These are phyloP conservation scores for Malurus melanocephalus DNA, from an alignment of 2,113 vertebrate species.

Conservation along the genomic window DNA sequence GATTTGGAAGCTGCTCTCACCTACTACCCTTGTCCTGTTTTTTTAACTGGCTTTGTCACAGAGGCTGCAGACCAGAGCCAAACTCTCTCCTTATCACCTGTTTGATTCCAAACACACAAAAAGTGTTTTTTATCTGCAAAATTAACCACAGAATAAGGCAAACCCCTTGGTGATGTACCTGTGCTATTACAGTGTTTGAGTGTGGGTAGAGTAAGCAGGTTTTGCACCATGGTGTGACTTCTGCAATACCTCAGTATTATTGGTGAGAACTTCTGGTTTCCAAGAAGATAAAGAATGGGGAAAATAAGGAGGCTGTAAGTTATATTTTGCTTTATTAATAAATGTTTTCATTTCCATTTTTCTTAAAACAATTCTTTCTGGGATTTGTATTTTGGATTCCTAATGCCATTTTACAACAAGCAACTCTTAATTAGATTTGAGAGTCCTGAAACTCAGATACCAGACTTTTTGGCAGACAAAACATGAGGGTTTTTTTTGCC, in stretches of 20 bases:
- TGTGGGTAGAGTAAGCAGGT: background rate
- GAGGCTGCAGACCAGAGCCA: background rate
- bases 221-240: background rate
- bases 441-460: background rate
- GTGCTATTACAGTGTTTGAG: background rate
- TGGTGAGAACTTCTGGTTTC: background rate
- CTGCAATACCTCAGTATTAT: background rate
- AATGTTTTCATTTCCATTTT: background rate
- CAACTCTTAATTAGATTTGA: background rate
- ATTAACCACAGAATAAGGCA: background rate
- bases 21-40: background rate
- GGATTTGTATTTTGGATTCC: background rate
- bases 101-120: background rate
- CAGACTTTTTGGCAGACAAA: background rate
- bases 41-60: background rate
- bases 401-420: background rate
- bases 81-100: background rate
- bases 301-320: background rate
- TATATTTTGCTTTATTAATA: background rate
- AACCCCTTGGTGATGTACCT: background rate
- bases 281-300: background rate
- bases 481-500: background rate
- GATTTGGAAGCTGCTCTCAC: background rate
- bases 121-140: background rate
- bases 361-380: background rate